Conservation (phyloP, 2,113 vertebrate species). For the Oceanites oceanicus region DNA sequence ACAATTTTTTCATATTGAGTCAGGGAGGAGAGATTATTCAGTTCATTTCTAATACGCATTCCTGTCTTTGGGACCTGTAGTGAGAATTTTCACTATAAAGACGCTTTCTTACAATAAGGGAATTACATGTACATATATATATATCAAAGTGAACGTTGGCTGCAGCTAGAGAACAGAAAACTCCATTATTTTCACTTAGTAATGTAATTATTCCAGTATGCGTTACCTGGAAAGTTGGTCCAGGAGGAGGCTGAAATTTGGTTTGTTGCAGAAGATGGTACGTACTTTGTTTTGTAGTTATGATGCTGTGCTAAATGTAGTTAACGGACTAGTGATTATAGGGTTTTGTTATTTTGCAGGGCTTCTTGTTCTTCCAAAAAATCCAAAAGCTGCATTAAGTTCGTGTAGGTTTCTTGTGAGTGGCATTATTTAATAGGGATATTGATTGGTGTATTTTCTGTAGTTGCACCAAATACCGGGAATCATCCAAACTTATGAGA, state of each 20-base stretch:
- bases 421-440: background rate
- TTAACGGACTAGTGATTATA: background rate
- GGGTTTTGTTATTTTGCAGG: background rate
- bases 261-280: background rate
- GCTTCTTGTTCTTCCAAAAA: background rate
- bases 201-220: background rate
- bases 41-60: background rate
- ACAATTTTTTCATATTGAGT: background rate
- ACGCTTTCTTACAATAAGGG: background rate
- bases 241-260: background rate
- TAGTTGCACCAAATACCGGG: background rate
- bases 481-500: background rate
- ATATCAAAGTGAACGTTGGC: background rate
- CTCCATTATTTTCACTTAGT: background rate
- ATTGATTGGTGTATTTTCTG: accelerated
- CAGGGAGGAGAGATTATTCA: background rate
- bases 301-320: background rate
- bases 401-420: background rate
- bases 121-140: background rate
- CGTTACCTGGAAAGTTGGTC: background rate
- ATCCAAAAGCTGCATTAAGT: background rate
- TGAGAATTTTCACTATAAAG: background rate
- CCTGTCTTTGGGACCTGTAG: background rate
- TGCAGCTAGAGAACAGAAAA: background rate
- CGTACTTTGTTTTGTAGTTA: background rate